Evolutionary conservation across 2,888 invertebrate species (phyloP).

Genomic region (Apamea sordens): DNA sequence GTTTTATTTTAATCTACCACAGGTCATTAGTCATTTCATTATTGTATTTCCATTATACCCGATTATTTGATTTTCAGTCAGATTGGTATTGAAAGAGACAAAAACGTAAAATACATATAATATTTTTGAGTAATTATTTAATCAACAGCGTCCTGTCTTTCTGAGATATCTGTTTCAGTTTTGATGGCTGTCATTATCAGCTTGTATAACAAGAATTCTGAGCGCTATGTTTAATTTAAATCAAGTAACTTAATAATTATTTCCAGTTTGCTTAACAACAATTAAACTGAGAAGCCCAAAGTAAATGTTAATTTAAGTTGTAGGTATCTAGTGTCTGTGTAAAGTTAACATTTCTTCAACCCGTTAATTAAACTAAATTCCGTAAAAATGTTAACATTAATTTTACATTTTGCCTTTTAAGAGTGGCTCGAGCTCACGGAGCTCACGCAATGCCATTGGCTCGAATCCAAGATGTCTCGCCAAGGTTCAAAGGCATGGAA

Average conservation of each 20-base stretch:
- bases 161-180: not conserved
- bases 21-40: slow-evolving; percentile 3
- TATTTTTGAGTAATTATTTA: not conserved
- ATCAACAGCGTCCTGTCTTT: not conserved
- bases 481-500: slow-evolving; percentile 88
- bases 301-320: slow-evolving; percentile 38
- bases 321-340: slow-evolving; percentile 13
- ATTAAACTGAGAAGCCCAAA: slow-evolving; percentile 24
- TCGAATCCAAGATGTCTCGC: slow-evolving; percentile 85
- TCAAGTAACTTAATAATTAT: slow-evolving; percentile 15
- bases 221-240: slow-evolving; percentile 1
- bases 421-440: slow-evolving; percentile 76
- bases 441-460: slow-evolving; percentile 85
- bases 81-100: not conserved
- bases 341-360: slow-evolving; percentile 48
- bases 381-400: slow-evolving; percentile 60
- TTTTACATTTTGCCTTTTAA: slow-evolving; percentile 73
- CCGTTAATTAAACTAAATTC: slow-evolving; percentile 66
- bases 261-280: slow-evolving; percentile 28
- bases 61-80: slow-evolving; percentile 7
- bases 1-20: slow-evolving; percentile 4
- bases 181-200: not conserved
- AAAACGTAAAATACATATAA: not conserved
- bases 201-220: not conserved
- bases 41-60: slow-evolving; percentile 15